These are phyloP conservation scores for Hydrozoanthus gracilis DNA, from an alignment of 92 coral and sea anemone genomes.

Conservation along the genomic window DNA sequence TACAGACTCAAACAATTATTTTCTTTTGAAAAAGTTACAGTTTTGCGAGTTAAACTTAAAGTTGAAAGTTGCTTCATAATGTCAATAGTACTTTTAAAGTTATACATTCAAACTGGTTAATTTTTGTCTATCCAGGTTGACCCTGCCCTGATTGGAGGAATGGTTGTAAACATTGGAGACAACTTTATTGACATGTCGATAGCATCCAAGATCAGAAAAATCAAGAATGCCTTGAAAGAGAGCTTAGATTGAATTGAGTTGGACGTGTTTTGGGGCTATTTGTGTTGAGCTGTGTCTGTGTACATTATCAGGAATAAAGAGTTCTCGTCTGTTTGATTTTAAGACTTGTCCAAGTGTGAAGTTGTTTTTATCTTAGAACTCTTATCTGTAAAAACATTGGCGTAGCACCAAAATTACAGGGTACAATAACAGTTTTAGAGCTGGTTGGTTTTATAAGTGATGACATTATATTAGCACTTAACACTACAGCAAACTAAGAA, in stretches of 20 bases:
- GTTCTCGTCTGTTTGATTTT: constrained; percentile 16
- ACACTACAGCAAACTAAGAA: too few relatives aligned
- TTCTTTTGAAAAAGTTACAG: too few relatives aligned
- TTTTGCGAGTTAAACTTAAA: too few relatives aligned
- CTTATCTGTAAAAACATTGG: too few relatives aligned
- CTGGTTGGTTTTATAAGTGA: too few relatives aligned
- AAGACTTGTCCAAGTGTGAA: neutral
- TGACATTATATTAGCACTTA: too few relatives aligned
- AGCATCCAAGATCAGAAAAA: constrained; percentile 89
- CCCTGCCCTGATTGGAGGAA: constrained; percentile 92
- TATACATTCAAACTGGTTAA: neutral
- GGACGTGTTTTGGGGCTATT: neutral
- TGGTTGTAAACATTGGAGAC: constrained; percentile 94
- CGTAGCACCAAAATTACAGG: too few relatives aligned
- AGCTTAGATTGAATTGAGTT: constrained; percentile 58
- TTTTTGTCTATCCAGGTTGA: constrained; percentile 70
- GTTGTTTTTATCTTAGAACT: too few relatives aligned
- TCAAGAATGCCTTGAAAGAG: constrained; percentile 85
- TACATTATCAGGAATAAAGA: constrained; percentile 34
- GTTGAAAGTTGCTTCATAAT: too few relatives aligned
- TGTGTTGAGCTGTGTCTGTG: constrained; percentile 16
- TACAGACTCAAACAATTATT: too few relatives aligned
- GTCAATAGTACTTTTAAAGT: neutral
- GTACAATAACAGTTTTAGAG: too few relatives aligned
- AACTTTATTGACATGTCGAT: constrained; percentile 97